Base-by-base conservation (phyloP, 2,888 invertebrate genomes). In the Aspidiotus rigidus region DNA sequence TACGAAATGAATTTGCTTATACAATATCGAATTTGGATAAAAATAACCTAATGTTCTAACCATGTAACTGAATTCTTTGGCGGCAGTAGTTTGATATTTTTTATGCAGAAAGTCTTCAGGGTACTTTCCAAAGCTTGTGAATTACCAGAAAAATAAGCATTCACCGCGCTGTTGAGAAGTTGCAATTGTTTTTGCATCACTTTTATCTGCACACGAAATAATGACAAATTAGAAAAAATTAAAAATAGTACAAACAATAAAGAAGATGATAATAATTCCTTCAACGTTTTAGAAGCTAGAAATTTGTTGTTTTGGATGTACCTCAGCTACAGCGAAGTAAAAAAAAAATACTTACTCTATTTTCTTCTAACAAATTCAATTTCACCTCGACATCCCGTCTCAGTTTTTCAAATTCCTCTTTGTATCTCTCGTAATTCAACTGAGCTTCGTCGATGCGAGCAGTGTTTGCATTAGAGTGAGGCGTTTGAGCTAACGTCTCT, bases 101-200 rank as follows among this genome's bases (percentile, higher is more conserved):
- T 93, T 77, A 96, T 90, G 80, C 90, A 93, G 81, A 97, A 97
- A 82, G 96, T 95, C 75, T 93, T 90, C 74, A 97, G 82, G 17
- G 96, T 94, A 40, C 92, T 90, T 78, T 97, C 96, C 69, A 98
- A 81, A 72, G 93, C 92, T 72, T 87, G 85, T 78, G 93, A 92
- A 82, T 98, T 98, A 69, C 97, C 96, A 75, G 94, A 93, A 81
- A 96, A 97, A 81, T 96, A 98, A 8, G 96, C 95, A 44, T 95
- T 90, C 71, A 96, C 88, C 1, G 97, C 97, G 80, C 96, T 96
- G 81, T 98, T 96, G 80, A 97, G 92, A 74, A 98, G 81, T 69
- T 96, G 82, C 73, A 98, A 82, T 79, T 98, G 97, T 79, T 97
- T 97, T 81, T 96, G 95, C 96, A 98, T 96, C 74, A 97, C 96